phyloP scores from a whole-genome alignment of 1,140 invertebrate genomes.

The Globodera rostochiensis region DNA sequence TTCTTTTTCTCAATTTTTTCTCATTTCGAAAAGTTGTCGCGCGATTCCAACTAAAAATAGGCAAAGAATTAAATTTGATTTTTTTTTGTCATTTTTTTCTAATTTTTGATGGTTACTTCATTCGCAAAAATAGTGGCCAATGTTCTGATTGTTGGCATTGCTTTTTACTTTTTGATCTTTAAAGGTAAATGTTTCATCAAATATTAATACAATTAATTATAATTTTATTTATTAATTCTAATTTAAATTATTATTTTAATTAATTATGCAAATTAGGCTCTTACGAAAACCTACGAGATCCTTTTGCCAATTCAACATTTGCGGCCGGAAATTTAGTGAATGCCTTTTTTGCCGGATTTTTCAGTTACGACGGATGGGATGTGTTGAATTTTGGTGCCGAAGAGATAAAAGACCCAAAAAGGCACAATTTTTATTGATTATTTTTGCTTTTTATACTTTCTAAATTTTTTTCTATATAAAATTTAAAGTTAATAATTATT shows the following conservation, averaged over 20 bases:
- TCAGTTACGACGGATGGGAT: constrained; percentile 53
- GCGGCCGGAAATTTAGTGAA: constrained; percentile 25
- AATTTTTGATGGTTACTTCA: constrained; percentile 44
- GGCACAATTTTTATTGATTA: constrained; percentile 9
- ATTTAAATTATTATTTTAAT: no score
- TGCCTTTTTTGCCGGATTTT: constrained; percentile 54
- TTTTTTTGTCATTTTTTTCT: no score
- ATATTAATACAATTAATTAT: constrained; percentile 22
- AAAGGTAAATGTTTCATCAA: constrained; percentile 25
- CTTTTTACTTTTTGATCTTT: constrained; percentile 47
- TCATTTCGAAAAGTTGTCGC: constrained; percentile 45
- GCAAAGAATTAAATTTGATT: no score
- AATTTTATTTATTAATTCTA: no score
- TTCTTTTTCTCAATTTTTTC: constrained; percentile 51
- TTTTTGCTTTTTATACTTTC: no score
- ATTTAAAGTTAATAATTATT: neutral
- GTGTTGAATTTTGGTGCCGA: constrained; percentile 58
- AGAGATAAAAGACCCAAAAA: constrained; percentile 56
- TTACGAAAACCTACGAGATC: constrained; percentile 14
- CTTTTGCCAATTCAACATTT: constrained; percentile 46
- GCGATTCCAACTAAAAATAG: constrained; percentile 37
- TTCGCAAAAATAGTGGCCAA: constrained; percentile 47
- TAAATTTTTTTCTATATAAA: no score
- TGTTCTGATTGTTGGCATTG: constrained; percentile 39
- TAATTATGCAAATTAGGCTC: no score